phyloP scores from a whole-genome alignment of 2,113 vertebrate species.

The Athene noctua region DNA sequence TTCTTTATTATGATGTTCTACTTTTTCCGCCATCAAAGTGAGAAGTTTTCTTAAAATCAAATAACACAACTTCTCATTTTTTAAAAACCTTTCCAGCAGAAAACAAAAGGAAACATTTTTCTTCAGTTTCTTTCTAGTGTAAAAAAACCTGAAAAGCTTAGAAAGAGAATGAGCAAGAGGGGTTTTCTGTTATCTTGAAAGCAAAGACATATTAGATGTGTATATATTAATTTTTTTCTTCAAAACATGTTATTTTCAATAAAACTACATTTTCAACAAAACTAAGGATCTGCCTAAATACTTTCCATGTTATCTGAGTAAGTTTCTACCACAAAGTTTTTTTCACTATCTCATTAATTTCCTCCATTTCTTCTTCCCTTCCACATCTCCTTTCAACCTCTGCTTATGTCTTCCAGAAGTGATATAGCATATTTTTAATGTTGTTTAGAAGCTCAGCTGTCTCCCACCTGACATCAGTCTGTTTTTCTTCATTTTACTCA shows the following conservation, averaged over 20 bases:
- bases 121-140: fast-evolving
- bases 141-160: neutral
- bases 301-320: neutral
- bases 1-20: neutral
- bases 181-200: neutral
- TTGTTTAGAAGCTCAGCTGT: neutral
- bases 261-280: neutral
- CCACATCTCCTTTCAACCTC: neutral
- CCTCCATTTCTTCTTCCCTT: neutral
- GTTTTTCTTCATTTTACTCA: constrained; percentile 15
- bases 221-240: neutral
- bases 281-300: neutral
- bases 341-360: neutral
- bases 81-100: neutral
- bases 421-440: neutral
- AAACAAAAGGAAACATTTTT: neutral
- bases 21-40: neutral
- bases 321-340: neutral
- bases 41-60: neutral
- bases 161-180: neutral
- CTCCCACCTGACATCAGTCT: neutral
- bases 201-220: neutral
- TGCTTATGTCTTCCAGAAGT: neutral
- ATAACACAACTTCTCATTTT: neutral
- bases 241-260: neutral